Base-by-base conservation (phyloP, 2,113 vertebrate species). In the Varanus komodoensis region DNA sequence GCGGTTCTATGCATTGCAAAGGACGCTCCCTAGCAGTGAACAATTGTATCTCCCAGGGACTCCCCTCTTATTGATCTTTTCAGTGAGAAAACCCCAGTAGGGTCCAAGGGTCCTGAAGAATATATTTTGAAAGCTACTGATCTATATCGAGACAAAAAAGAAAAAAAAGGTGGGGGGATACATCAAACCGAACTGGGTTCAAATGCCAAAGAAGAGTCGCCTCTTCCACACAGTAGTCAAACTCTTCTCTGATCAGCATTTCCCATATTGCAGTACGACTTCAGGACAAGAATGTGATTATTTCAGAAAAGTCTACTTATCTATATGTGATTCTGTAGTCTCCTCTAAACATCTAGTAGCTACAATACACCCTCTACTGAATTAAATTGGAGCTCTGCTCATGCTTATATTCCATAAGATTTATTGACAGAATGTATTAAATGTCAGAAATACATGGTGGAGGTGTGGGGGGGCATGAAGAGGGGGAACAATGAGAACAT, bases 201-300 rank as follows among this genome's bases (percentile, higher is more conserved):
- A 92, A 91, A 95, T 87, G 89, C 93, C 84, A 89, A 91, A 90
- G 89, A 93, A 92, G 57, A 87, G 17, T 27, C 27, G 77, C 82
- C 6, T 25, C 25, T 74, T 73, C 6, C 52, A 73, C 44, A 80
- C 48, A 88, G 44, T 5, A 68, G 27, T 4, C 6, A 52, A n/a
- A 1, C 15, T 8, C 5, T 27, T 89, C 81, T 29, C 64, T 84
- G 67, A 61, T 29, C 9, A 2, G 29, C 57, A 23, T 64, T 68
- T 87, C 19, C 67, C 7, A 17, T 19, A 84, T 73, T 86, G 9
- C 68, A 52, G 3, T 85, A 73, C 71, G 67, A 32, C 25, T 87
- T 61, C 75, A 79, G 57, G 8, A 48, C 81, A 77, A 68, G 15
- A 29, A 54, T 21, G 25, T 77, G 11, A 44, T 4, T 12, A 0